Evolutionary conservation across 2,113 vertebrate genomes (phyloP).

Genomic region (Phoenicopterus ruber): DNA sequence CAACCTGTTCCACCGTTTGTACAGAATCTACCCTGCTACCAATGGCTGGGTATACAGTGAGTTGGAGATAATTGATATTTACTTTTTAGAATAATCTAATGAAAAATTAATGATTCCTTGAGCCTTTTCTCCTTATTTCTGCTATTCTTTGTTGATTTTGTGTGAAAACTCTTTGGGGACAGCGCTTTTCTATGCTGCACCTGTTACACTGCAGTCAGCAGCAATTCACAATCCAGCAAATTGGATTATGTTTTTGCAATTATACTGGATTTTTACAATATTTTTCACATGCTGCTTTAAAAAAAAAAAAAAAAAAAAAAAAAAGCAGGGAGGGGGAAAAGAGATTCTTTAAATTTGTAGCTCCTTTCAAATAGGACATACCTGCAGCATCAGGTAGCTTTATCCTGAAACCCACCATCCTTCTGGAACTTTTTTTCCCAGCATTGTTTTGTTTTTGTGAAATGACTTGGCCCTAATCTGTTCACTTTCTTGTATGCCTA

Average conservation of each 20-base stretch:
- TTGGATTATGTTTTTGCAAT: neutral
- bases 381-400: neutral
- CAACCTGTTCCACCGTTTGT: neutral
- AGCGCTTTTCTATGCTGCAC: neutral
- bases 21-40: neutral
- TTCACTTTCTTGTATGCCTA: neutral
- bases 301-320: too few species aligned
- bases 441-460: neutral
- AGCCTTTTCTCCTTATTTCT: neutral
- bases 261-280: neutral
- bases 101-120: neutral
- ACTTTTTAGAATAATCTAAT: neutral
- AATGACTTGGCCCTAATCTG: neutral
- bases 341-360: neutral
- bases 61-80: neutral
- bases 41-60: neutral
- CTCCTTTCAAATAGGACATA: neutral
- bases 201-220: neutral
- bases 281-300: neutral
- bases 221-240: neutral
- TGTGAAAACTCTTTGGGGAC: neutral
- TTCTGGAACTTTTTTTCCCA: neutral
- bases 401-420: neutral
- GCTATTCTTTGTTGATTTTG: neutral
- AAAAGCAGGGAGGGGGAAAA: accelerated